phyloP scores from a whole-genome alignment of 2,113 vertebrate species.

The Marcusenius ussheri region DNA sequence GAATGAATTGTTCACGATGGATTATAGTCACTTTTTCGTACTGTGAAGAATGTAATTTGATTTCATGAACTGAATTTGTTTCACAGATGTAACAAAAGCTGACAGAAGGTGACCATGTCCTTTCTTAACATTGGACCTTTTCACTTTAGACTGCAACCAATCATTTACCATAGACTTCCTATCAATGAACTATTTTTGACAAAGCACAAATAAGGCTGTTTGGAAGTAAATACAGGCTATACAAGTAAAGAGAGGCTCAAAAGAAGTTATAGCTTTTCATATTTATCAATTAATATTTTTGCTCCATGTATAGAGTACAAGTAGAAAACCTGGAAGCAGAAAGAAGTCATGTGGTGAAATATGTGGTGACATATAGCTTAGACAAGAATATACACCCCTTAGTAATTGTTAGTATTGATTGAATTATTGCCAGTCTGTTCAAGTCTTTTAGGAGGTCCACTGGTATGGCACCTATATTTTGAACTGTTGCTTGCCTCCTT shows the following conservation, averaged over 20 bases:
- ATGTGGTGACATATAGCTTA: neutral
- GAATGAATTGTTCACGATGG: neutral
- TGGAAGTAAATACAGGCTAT: neutral
- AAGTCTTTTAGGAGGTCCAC: neutral
- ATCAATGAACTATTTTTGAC: neutral
- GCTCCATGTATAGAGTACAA: neutral
- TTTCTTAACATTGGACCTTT: neutral
- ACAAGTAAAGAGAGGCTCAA: neutral
- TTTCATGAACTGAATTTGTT: conserved; percentile 3
- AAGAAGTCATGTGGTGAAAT: neutral
- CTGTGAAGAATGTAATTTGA: conserved; percentile 2
- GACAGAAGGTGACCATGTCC: neutral
- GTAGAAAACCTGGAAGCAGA: neutral
- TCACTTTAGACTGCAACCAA: neutral
- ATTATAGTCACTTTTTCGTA: neutral
- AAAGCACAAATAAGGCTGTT: neutral
- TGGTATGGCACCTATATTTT: neutral
- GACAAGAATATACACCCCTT: neutral
- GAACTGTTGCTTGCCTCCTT: neutral
- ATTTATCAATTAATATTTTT: neutral
- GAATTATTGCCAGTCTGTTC: neutral
- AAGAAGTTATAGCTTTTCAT: neutral
- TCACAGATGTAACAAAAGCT: neutral
- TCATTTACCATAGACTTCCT: neutral
- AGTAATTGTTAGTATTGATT: neutral